Evolutionary conservation across 2,888 invertebrate species (phyloP), one percentile per base, ranked within the genome.

Genomic region (Myathropa florea): DNA sequence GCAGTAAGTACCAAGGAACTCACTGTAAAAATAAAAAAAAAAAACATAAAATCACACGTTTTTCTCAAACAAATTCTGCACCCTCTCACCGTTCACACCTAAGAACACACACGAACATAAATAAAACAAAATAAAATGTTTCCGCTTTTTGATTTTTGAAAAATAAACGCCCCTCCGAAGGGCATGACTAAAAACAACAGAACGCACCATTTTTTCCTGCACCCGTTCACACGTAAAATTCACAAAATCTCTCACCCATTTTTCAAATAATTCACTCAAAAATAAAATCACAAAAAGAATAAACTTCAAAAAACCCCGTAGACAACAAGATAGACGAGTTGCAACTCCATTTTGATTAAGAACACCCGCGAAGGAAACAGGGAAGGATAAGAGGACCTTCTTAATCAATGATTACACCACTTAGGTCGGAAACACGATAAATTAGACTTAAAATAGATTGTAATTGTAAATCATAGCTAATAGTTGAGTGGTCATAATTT

Each of bases 311-410:
- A 63, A 67, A 61, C 28, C 63, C n/a, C 71, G 72, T 76, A 61
- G 70, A 75, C 61, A 83, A 84, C 30, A 79, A 85, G 85, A 85
- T 85, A 85, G 85, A 85, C 63, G 85, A 85, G 82, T 85, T 85
- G 85, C 85, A 85, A 85, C 85, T 85, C 85, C 85, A 64, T 57
- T 68, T 71, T 73, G 63, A 59, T 63, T 36, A 7, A 23, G 0
- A 78, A 57, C 24, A 23, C 23, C 3, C 24, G 1, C 21, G 57
- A 39, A 30, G 30, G 1, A 2, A 2, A 46, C 26, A 68, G 23
- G 67, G 28, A 12, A 26, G 21, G 28, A 30, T 10, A 64, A 39
- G 21, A 21, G 23, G 21, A 18, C 12, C 18, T 53, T n/a, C n/a
- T n/a, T n/a, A n/a, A n/a, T n/a, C n/a, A n/a, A n/a, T n/a, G n/a